Evolutionary conservation across 1,140 invertebrate genomes (phyloP).

Genomic region (Caenorhabditis elegans): WBcel235 BX284604.4:10958001-10958500

Average conservation of each 20-base stretch:
- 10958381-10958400: conserved; percentile 25
- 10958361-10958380: background rate
- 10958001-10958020: too few species aligned
- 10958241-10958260: conserved; percentile 21
- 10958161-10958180: too few species aligned
- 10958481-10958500: conserved; percentile 15
- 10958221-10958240: too few species aligned
- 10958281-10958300: conserved; percentile 3
- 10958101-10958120: too few species aligned
- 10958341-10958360: background rate
- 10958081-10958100: too few species aligned
- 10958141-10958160: too few species aligned
- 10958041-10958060: too few species aligned
- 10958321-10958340: conserved; percentile 21
- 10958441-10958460: background rate
- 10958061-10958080: too few species aligned
- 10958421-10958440: background rate
- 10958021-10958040: too few species aligned
- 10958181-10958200: too few species aligned
- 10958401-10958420: conserved; percentile 1
- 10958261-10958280: background rate
- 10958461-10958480: conserved; percentile 2
- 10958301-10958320: background rate
- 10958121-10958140: too few species aligned
- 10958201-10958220: too few species aligned